A percentile compares a stretch with the other conserved stretches of the same genome.
phyloP scores from a whole-genome alignment of 1,140 invertebrate genomes.

The Elysia chlorotica region DNA sequence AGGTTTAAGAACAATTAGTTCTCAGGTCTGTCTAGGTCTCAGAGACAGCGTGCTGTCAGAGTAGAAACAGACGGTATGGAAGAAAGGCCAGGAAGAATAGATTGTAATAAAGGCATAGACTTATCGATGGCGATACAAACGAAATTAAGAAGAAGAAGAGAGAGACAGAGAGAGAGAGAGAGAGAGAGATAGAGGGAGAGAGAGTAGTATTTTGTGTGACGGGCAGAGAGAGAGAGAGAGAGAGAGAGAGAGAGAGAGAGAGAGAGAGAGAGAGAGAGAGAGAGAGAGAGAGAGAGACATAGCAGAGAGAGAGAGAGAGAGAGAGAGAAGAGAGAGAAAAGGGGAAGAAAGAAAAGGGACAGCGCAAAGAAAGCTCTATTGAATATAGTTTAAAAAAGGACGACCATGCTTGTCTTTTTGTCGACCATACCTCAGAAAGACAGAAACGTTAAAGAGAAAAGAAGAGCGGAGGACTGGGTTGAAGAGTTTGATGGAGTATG shows the following conservation, averaged over 20 bases:
- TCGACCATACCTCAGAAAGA: too few species aligned
- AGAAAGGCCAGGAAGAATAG: too few species aligned
- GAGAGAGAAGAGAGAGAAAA: not conserved
- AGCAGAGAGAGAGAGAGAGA: slow-evolving; percentile 1
- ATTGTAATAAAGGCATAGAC: too few species aligned
- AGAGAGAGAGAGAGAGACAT: not conserved
- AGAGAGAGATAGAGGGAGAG: not conserved
- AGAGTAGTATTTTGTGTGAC: too few species aligned
- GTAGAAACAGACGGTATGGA: too few species aligned
- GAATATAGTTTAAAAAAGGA: too few species aligned
- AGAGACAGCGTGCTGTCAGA: too few species aligned
- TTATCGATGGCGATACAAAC: too few species aligned
- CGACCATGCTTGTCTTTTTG: too few species aligned
- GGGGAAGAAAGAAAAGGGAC: not conserved
- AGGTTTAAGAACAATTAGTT: too few species aligned
- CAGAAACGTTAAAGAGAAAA: not conserved
- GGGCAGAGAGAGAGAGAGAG: not conserved
- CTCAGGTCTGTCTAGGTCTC: too few species aligned
- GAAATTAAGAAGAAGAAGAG: too few species aligned
- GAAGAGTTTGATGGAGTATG: not conserved
- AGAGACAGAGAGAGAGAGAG: not conserved
- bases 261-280: not conserved
- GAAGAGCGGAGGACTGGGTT: not conserved
- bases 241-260: not conserved
- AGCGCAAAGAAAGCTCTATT: not conserved